Percentiles rank a stretch among this genome's conserved stretches.
phyloP scores from a whole-genome alignment of 2,797 vertebrate genomes.

The Carduelis carduelis region DNA sequence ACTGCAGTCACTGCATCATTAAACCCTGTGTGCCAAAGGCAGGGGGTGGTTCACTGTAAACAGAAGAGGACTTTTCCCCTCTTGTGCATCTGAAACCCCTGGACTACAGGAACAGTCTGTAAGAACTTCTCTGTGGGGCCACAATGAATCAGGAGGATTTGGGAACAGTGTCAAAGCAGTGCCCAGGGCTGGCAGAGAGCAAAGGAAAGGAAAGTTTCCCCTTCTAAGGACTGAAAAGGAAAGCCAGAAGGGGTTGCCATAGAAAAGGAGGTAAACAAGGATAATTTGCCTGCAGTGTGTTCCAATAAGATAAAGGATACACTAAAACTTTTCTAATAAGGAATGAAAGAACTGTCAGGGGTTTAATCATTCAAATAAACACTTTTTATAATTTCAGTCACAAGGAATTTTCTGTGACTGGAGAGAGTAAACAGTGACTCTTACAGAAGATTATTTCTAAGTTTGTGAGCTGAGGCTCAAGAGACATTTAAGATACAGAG shows the following conservation, averaged over 20 bases:
- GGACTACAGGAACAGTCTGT: background rate
- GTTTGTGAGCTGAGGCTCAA: background rate
- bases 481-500: background rate
- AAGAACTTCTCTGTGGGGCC: background rate
- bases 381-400: background rate
- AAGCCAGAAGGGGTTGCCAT: background rate
- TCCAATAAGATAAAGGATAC: background rate
- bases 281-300: background rate
- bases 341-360: background rate
- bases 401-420: background rate
- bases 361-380: background rate
- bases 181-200: background rate
- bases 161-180: background rate
- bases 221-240: background rate
- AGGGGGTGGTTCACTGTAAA: background rate
- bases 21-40: accelerated
- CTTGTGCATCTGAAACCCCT: background rate
- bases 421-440: background rate
- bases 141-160: background rate
- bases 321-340: background rate
- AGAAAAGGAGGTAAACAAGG: background rate
- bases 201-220: background rate
- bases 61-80: background rate
- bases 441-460: background rate
- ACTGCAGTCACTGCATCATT: background rate